Evolutionary conservation across 2,888 invertebrate genomes (phyloP), one percentile per base, ranked within the genome.

Genomic region (Limenitis camilla): DNA sequence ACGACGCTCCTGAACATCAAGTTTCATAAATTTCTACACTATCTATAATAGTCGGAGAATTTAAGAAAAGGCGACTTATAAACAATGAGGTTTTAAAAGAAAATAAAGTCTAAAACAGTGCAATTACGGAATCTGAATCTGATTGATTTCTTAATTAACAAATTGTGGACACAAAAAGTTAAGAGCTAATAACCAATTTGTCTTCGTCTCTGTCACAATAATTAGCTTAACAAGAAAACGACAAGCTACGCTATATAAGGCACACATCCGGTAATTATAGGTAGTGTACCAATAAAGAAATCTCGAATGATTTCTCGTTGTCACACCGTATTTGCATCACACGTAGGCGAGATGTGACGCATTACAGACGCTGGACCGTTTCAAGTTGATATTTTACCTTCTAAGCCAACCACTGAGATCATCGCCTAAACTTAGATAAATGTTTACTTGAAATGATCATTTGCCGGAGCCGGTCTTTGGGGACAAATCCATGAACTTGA

Each of bases 381-480:
- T 74, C 68, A 65, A 65, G 68, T 62, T 66, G 66, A 70, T 69
- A 73, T 70, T 73, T 75, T 75, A 69, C 72, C 74, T 68, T 68
- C 66, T 69, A 69, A 74, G 70, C 73, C 69, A 66, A 72, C 52
- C 60, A 52, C 59, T 84, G 85, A 86, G 76, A 85, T 86, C 85
- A 86, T 60, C 74, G 50, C 53, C 72, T 71, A 58, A 67, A 74
- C 58, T 74, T 74, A 71, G 68, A 63, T 64, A 61, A 66, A 69
- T 78, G 68, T 81, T 81, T 79, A 76, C 74, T 60, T 61, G 56
- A 55, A 53, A 42, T 47, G 52, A 46, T 39, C 38, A 47, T 45
- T 50, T 29, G n/a, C 28, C 38, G 10, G 41, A 52, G 49, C 46
- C 8, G 33, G 49, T 53, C 39, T 41, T 41, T 31, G 41, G 10